Conservation (phyloP, 1,140 invertebrate genomes). For the Potamilus streckersoni region DNA sequence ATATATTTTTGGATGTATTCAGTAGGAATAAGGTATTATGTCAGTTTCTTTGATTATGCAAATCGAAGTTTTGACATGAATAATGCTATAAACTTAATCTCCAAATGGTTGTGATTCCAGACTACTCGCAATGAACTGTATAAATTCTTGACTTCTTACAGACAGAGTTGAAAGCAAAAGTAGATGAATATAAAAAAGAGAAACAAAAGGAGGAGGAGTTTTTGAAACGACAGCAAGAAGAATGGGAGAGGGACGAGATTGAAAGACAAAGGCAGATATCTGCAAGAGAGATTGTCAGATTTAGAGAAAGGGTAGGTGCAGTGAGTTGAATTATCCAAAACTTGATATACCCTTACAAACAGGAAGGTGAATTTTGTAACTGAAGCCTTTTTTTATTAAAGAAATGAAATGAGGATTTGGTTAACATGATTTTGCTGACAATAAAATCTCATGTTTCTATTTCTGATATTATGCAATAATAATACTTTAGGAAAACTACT, state of each 20-base stretch:
- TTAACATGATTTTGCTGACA: not conserved
- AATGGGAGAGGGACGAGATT: constrained; percentile 43
- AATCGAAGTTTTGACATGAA: not conserved
- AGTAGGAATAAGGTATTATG: not conserved
- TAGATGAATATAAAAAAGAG: constrained; percentile 52
- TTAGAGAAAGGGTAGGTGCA: constrained; percentile 48
- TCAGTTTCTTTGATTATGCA: not conserved
- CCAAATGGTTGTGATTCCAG: not conserved
- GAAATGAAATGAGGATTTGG: not conserved
- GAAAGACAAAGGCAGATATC: constrained; percentile 47
- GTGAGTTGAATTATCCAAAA: not conserved
- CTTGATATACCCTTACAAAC: not conserved
- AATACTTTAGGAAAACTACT: no score
- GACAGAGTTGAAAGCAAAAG: constrained; percentile 44
- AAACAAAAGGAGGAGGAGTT: constrained; percentile 55
- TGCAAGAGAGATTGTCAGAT: constrained; percentile 50
- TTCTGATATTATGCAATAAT: no score
- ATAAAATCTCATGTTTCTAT: not conserved
- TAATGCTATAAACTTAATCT: not conserved
- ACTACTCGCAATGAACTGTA: not conserved
- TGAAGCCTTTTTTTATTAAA: not conserved
- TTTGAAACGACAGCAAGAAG: constrained; percentile 37
- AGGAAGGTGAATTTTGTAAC: not conserved
- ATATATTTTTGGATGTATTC: not conserved
- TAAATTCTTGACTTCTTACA: constrained; percentile 22